These are phyloP conservation scores for Tachycineta bicolor DNA, from an alignment of 2,113 vertebrate genomes.

Conservation along the genomic window DNA sequence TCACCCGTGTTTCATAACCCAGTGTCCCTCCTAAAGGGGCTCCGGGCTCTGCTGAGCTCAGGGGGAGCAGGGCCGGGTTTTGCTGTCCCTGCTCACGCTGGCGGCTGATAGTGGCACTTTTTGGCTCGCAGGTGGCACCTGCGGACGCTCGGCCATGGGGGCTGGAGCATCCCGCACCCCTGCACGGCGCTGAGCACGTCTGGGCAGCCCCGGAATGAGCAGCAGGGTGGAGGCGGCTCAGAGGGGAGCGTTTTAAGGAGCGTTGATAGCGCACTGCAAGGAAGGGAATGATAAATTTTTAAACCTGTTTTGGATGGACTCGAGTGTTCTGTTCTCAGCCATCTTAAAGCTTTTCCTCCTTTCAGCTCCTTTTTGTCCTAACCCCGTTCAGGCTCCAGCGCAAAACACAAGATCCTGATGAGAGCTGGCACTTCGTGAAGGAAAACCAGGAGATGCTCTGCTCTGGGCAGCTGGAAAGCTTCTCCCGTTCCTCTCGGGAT, in stretches of 20 bases:
- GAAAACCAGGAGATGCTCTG: not conserved
- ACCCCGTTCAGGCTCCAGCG: not conserved
- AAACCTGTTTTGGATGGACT: not conserved
- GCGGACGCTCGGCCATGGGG: not conserved
- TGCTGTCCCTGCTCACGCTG: not conserved
- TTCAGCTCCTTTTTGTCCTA: not conserved
- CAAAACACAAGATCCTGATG: not conserved
- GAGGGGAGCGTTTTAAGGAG: not conserved
- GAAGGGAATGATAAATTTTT: not conserved
- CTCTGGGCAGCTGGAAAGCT: not conserved
- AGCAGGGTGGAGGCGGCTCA: not conserved
- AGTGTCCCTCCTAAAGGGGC: not conserved
- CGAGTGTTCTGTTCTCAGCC: not conserved
- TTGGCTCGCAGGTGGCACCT: not conserved
- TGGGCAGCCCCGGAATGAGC: not conserved
- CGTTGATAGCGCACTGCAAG: accelerated
- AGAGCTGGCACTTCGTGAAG: not conserved
- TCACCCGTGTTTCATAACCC: conserved; percentile 30
- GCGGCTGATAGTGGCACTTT: not conserved
- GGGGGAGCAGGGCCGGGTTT: not conserved
- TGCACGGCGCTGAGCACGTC: accelerated
- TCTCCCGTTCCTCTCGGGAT: accelerated
- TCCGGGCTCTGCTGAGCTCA: not conserved
- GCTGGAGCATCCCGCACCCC: not conserved
- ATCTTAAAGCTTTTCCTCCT: not conserved